Conservation (phyloP, 2,888 invertebrate species). For the Sericinus montela region DNA sequence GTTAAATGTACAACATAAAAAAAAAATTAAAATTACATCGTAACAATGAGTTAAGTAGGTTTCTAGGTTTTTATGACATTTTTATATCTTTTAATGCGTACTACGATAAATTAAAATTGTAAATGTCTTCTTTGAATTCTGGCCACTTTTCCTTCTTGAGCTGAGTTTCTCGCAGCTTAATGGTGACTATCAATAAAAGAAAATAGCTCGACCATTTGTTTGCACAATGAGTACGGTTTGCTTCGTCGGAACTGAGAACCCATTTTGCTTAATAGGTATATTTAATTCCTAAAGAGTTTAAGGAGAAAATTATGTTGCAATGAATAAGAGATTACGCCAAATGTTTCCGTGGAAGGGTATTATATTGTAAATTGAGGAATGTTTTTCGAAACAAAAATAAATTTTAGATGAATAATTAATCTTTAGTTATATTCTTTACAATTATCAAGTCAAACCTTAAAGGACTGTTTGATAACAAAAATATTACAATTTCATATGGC, state of each 20-base stretch:
- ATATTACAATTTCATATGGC: too few relatives aligned
- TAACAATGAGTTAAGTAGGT: too few relatives aligned
- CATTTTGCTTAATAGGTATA: constrained; percentile 13
- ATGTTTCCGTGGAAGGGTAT: background rate
- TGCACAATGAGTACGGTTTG: constrained; percentile 9
- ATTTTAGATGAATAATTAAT: too few relatives aligned
- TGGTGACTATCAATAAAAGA: constrained; percentile 15
- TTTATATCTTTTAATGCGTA: background rate
- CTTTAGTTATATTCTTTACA: too few relatives aligned
- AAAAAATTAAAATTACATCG: too few relatives aligned
- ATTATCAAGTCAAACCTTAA: too few relatives aligned
- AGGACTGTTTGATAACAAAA: too few relatives aligned
- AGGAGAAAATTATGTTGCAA: constrained; percentile 1
- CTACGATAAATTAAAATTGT: background rate
- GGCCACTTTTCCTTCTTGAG: constrained; percentile 1
- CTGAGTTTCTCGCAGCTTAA: constrained; percentile 13
- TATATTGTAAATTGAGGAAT: background rate
- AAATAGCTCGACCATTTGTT: constrained; percentile 15
- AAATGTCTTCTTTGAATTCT: constrained; percentile 3
- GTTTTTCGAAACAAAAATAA: too few relatives aligned
- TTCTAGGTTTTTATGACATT: background rate
- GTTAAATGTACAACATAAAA: too few relatives aligned
- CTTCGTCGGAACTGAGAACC: constrained; percentile 6
- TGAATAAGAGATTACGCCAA: background rate
- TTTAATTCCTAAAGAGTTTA: constrained; percentile 12